phyloP scores from a whole-genome alignment of 1,140 invertebrate species.

The Palaemon carinicauda region DNA sequence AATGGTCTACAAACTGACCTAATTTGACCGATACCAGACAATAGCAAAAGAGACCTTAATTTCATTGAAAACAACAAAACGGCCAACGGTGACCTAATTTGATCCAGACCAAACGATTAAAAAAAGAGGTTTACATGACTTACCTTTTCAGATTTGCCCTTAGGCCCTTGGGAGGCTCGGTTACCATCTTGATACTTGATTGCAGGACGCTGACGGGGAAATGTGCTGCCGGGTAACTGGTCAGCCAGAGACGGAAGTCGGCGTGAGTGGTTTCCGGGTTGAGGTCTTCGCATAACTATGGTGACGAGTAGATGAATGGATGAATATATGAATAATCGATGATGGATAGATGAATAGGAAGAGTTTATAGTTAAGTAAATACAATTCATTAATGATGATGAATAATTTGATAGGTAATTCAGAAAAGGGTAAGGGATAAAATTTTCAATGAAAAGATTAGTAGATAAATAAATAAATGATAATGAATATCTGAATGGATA shows the following conservation, averaged over 20 bases:
- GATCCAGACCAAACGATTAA: background rate
- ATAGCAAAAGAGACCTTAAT: too few species aligned
- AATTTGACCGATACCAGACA: too few species aligned
- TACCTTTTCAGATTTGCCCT: constrained; percentile 67
- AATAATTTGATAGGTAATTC: too few species aligned
- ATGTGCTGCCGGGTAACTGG: constrained; percentile 68
- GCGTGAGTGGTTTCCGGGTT: constrained; percentile 65
- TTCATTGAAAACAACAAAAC: too few species aligned
- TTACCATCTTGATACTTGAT: constrained; percentile 70
- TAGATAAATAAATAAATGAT: too few species aligned
- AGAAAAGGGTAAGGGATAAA: too few species aligned
- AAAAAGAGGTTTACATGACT: constrained; percentile 63
- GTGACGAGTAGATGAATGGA: background rate
- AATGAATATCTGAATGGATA: too few species aligned
- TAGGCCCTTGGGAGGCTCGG: constrained; percentile 69
- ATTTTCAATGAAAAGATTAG: background rate
- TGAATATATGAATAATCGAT: too few species aligned
- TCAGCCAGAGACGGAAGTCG: constrained; percentile 70
- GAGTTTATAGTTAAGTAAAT: too few species aligned
- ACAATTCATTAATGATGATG: too few species aligned
- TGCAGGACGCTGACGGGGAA: constrained; percentile 70
- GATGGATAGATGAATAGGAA: background rate
- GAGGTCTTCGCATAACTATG: constrained; percentile 64
- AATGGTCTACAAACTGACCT: too few species aligned
- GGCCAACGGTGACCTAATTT: background rate